Evolutionary conservation across 2,797 vertebrate genomes (phyloP).

Genomic region (Florisuga fusca): DNA sequence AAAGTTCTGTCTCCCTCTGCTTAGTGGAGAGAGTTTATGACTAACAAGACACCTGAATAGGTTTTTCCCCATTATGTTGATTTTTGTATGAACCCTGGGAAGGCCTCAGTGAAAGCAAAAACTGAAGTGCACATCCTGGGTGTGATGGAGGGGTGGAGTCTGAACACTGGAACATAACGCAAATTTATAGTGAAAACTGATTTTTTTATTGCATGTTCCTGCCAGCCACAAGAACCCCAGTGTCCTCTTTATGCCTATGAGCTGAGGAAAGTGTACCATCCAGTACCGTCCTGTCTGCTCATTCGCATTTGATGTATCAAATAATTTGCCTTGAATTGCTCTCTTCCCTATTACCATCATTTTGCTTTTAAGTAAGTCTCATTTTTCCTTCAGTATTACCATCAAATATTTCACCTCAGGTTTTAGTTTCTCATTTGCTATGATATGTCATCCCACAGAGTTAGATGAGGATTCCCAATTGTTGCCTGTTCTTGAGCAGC

Average conservation of each 20-base stretch:
- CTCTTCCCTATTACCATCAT: not conserved
- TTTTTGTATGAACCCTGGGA: not conserved
- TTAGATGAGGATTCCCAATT: not conserved
- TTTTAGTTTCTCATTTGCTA: not conserved
- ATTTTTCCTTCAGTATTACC: not conserved
- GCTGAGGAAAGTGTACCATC: not conserved
- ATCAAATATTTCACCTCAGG: not conserved
- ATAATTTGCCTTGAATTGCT: not conserved
- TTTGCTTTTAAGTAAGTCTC: not conserved
- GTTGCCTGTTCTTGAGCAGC: not conserved
- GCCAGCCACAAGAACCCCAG: not conserved
- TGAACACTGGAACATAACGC: not conserved
- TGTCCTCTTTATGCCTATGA: not conserved
- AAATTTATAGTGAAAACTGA: not conserved
- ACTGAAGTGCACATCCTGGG: fast-evolving
- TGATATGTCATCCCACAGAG: not conserved
- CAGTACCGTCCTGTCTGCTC: not conserved
- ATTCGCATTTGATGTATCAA: not conserved
- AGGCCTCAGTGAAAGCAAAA: not conserved
- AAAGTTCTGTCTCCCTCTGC: not conserved
- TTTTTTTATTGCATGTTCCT: not conserved
- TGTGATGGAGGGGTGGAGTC: fast-evolving
- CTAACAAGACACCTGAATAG: not conserved
- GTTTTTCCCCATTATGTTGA: not conserved
- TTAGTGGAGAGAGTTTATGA: not conserved